Base-by-base conservation (phyloP, 2,888 invertebrate species). In the Buathra laborator region DNA sequence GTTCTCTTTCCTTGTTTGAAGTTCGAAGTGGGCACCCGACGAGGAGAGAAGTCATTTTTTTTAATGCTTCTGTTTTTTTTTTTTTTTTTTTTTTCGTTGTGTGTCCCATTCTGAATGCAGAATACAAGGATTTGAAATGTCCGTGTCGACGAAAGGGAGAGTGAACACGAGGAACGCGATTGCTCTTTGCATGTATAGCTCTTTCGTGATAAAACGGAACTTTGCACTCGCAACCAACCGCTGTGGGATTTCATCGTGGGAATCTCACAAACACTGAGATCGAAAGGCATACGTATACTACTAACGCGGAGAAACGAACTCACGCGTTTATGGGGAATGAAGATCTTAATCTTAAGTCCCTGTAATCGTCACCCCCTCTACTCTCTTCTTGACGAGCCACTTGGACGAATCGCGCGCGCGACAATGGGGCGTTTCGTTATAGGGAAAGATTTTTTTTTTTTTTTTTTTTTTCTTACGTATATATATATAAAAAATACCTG, bases 281-380 rank as follows among this genome's bases (percentile, higher is more conserved):
- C 37, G 64, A 12, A 6, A 14, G n/a, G 9, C n/a, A 1, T 44
- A 68, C 56, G 43, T 59, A 56, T 68, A 66, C 29, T 16, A 48
- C 29, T 16, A 48, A 78, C 48, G 44, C 46, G 37, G 12, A 46
- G 37, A 62, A 37, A 68, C 71, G 51, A 70, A 76, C 56, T 37
- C 53, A 24, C 29, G 59, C 29, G 29, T 59, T 59, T 29, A 59
- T 48, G n/a, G 29, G 56, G 56, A 77, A 83, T 56, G 72, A 83
- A 83, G 84, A 86, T 86, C 74, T 56, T 81, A 83, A 87, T 87
- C 87, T 86, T 74, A 77, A 86, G 79, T 84, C 84, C 79, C 67
- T 77, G 78, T 87, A 85, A 86, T 86, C 86, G 86, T 87, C 78
- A 81, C 86, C 74, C 81, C 78, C 77, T 71, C 37, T 1, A 9